Evolutionary conservation across 2,113 vertebrate genomes (phyloP).

Genomic region (Mus pahari): DNA sequence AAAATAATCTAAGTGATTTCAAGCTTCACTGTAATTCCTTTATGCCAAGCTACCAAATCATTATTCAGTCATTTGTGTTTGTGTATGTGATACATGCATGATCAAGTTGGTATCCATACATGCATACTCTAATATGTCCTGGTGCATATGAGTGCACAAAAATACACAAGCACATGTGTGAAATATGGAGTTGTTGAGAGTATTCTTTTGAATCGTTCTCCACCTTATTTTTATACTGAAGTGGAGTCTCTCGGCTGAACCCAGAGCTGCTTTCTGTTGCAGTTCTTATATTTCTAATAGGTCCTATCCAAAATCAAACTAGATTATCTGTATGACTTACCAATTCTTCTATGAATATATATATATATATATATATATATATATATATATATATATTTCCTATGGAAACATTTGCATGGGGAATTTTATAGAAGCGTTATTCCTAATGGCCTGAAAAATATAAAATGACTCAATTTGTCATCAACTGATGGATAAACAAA

Average conservation of each 20-base stretch:
- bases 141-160: not conserved
- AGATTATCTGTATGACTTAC: not conserved
- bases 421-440: conserved; percentile 1
- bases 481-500: conserved; percentile 16
- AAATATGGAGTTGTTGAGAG: too few species aligned
- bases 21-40: not conserved
- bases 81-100: not conserved
- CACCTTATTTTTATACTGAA: not conserved
- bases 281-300: not conserved
- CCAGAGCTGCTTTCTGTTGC: too few species aligned
- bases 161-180: not conserved
- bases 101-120: not conserved
- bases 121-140: not conserved
- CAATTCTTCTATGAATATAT: not conserved
- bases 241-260: too few species aligned
- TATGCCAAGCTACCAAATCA: not conserved
- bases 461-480: not conserved
- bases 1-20: not conserved
- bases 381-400: not conserved
- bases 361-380: not conserved
- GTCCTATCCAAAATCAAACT: not conserved
- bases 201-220: not conserved
- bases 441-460: not conserved
- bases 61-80: not conserved
- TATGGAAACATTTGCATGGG: not conserved